Base-by-base conservation (phyloP, 2,113 vertebrate species). In the Toxotes chatareus region DNA sequence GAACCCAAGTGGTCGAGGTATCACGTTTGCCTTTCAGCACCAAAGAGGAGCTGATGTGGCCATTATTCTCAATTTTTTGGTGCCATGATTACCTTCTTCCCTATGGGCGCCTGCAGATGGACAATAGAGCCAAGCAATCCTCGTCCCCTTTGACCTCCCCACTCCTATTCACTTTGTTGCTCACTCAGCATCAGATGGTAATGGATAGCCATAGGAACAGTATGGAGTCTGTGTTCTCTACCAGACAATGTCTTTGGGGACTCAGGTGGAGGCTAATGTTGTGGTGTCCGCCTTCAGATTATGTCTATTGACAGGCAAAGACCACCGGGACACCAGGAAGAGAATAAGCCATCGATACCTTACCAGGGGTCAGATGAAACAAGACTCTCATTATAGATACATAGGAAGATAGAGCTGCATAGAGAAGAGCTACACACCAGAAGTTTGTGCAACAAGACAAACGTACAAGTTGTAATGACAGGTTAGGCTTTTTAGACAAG, bases 111-210 rank as follows among this genome's bases (percentile, higher is more conserved):
- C 81, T 51, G 68, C 51, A 21, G 78, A 86, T 38, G 88, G 83
- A 92, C 85, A 89, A 86, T 72, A 61, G 80, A 80, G 71, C 82
- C 76, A 84, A 93, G 89, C 78, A 86, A 67, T 71, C 74, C 72
- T 46, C 32, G 70, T 91, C 88, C 86, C 88, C 88, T 87, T 85
- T 90, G 88, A 93, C 93, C 86, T 75, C 76, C 80, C 76, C 74
- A 1, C 82, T 83, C 34, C 84, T 72, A 85, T 92, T 91, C 74
- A 79, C 77, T 84, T 60, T 84, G 84, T 90, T 86, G 68, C 87
- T 93, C 87, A 86, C 83, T 91, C 62, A 71, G 76, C 86, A 88
- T 92, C 83, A 68, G 91, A 85, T 91, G 90, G 91, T 92, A 94
- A 93, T 90, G 76, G 93, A 93, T 92, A 93, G 86, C 91, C 78